Evolutionary conservation across 2,888 invertebrate species (phyloP), one percentile per base, ranked within the genome.

Genomic region (Agapostemon virescens): DNA sequence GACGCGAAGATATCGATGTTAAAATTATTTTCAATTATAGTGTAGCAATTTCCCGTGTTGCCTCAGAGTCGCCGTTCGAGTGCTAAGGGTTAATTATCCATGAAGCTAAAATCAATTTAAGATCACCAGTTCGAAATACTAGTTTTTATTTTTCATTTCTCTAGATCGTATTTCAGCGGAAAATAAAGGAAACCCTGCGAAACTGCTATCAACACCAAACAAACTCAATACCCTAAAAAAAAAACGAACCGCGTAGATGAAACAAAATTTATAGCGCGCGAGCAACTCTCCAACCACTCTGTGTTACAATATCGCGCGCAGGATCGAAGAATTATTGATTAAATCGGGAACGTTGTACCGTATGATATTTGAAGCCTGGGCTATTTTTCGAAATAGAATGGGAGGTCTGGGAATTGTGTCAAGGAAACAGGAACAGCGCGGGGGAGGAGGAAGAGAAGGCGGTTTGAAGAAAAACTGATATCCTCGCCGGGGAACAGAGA

Each of bases 381-480:
- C 36, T 36, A 69, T 72, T 26, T 68, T 36, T 55, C 36, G 61
- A 79, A 71, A 63, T 68, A 23, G 67, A 68, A 42, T 5, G 33
- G 40, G 42, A 30, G 26, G 55, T 69, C 52, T 1, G 26, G 38
- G 68, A 68, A 79, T 68, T 72, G 63, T 36, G 79, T 38, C 67
- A 42, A 79, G 67, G 23, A 52, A 71, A 79, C 61, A 40, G 61
- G 61, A 61, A 36, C 61, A 40, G 61, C 33, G 52, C 17, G 36
- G 42, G 9, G 30, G 4, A 23, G 23, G 4, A 11, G 23, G 13
- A 52, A 4, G 13, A 26, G 26, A 11, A 0, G 17, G 26, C 15
- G 61, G 72, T 42, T 79, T 23, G 45, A 40, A 61, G 63, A 63
- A 69, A 79, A 80, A 72, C 42, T 72, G 71, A 69, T 55, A 72